Evolutionary conservation across 2,797 vertebrate species (phyloP).

Genomic region (Ibycter americanus): DNA sequence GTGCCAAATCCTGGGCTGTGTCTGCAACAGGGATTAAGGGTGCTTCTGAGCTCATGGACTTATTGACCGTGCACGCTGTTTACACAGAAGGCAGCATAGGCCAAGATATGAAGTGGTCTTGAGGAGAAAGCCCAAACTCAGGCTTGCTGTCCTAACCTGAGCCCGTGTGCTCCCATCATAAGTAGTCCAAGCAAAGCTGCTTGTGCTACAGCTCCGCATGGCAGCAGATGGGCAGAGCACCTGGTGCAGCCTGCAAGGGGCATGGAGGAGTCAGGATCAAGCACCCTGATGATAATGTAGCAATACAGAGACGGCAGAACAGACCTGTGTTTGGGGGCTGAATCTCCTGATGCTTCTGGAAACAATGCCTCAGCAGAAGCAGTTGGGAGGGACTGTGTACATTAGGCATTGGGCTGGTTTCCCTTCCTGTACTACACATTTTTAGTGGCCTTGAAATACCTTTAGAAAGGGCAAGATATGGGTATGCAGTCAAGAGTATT

Average conservation of each 20-base stretch:
- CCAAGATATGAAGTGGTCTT: neutral
- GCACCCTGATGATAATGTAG: neutral
- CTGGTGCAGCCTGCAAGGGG: neutral
- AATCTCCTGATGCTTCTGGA: neutral
- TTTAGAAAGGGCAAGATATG: constrained; percentile 29
- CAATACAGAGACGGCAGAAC: neutral
- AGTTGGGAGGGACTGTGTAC: neutral
- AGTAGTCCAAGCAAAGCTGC: neutral
- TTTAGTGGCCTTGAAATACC: constrained; percentile 53
- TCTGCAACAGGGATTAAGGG: neutral
- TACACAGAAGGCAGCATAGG: neutral
- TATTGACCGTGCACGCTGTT: neutral
- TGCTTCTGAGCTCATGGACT: neutral
- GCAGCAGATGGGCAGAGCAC: neutral
- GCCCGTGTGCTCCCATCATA: accelerated
- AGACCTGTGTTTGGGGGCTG: neutral
- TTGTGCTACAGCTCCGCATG: neutral
- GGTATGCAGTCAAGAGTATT: constrained; percentile 11
- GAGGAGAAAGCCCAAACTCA: neutral
- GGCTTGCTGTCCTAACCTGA: neutral
- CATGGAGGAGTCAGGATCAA: neutral
- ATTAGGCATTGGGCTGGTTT: neutral
- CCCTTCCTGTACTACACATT: neutral
- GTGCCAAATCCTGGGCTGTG: neutral
- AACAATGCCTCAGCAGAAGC: neutral